Conservation (phyloP, 2,888 invertebrate species). For the Hipparchia semele region DNA sequence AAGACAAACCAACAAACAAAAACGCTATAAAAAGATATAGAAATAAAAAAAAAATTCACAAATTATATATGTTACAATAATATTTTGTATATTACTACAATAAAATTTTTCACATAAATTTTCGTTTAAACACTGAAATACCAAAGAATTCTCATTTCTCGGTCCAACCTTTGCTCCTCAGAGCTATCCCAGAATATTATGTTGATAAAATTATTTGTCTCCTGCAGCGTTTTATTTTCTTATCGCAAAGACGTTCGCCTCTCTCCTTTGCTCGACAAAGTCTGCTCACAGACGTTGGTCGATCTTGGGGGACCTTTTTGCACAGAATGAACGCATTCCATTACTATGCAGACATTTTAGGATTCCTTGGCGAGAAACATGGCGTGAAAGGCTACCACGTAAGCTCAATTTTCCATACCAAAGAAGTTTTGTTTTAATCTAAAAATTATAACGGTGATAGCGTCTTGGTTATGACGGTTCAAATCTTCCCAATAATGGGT, state of each 20-base stretch:
- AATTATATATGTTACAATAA: too few species aligned
- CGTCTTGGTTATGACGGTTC: too few species aligned
- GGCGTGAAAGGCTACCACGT: not conserved
- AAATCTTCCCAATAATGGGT: too few species aligned
- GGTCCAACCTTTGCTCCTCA: constrained; percentile 17
- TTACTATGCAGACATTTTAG: constrained; percentile 27
- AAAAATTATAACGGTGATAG: too few species aligned
- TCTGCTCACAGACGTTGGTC: constrained; percentile 52
- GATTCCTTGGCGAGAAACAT: constrained; percentile 5
- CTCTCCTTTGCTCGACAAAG: constrained; percentile 64
- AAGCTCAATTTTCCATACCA: not conserved
- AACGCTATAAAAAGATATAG: too few species aligned
- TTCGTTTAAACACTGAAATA: constrained; percentile 6
- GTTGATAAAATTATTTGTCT: constrained; percentile 49
- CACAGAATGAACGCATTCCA: constrained; percentile 55
- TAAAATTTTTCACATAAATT: not conserved
- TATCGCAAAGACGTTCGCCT: constrained; percentile 59
- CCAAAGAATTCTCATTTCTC: constrained; percentile 6
- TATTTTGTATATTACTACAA: too few species aligned
- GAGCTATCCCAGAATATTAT: constrained; percentile 34
- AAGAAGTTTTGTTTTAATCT: too few species aligned
- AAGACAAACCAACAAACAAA: too few species aligned
- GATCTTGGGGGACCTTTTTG: constrained; percentile 64
- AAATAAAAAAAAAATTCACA: too few species aligned
- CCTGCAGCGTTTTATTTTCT: constrained; percentile 60